Evolutionary conservation across 2,888 invertebrate species (phyloP).

Genomic region (Euphydryas editha): DNA sequence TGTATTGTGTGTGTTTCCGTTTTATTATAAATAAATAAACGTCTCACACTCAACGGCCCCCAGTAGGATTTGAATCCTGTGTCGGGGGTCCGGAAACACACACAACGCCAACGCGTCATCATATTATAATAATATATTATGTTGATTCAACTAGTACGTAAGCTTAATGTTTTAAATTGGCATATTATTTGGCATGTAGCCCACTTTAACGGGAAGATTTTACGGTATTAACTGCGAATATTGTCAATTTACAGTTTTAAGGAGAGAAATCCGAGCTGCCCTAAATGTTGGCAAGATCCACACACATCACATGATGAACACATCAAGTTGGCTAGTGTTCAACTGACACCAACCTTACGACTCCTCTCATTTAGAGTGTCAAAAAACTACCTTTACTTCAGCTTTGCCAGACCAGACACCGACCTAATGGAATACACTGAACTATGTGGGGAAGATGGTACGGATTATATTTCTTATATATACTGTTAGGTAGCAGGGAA

Average conservation of each 20-base stretch:
- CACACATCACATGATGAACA: conserved; percentile 32
- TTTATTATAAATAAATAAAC: no score
- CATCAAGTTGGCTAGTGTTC: conserved; percentile 62
- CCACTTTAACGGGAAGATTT: neutral
- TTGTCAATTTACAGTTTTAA: conserved; percentile 46
- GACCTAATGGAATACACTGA: conserved; percentile 64
- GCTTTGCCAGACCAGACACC: conserved; percentile 60
- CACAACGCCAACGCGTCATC: no score
- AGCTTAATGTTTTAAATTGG: no score
- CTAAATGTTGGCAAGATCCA: conserved; percentile 44
- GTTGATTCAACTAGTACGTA: no score
- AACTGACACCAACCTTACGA: conserved; percentile 56
- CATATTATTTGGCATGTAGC: neutral
- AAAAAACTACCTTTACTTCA: conserved; percentile 65
- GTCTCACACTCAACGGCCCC: no score
- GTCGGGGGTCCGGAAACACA: no score
- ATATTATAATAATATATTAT: no score
- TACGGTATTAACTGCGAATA: neutral
- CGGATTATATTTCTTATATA: conserved; percentile 2
- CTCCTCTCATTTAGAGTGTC: conserved; percentile 69
- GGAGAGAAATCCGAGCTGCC: conserved; percentile 39
- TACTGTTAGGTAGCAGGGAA: no score
- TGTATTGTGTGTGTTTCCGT: no score
- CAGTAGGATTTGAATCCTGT: no score
- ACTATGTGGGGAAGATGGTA: conserved; percentile 52